Evolutionary conservation across 2,113 vertebrate species (phyloP), one percentile per base, ranked within the genome.

Genomic region (Malurus melanocephalus): DNA sequence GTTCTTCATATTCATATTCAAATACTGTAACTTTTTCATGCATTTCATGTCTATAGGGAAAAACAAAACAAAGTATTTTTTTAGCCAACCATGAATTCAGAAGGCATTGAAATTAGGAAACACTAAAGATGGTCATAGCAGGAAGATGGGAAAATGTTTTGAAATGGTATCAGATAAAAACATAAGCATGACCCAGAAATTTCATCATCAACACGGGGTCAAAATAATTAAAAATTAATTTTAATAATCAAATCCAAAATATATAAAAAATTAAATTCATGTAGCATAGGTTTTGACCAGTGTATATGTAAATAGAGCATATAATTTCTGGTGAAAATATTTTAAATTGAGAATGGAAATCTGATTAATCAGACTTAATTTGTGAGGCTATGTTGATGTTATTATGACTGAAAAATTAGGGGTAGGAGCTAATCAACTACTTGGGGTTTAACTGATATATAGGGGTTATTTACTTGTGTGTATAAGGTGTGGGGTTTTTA

Each of bases 401-500:
- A 16, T n/a, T 17, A 46, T 38, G 15, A 4, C 2, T 82, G 42
- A 76, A 88, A 85, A 85, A 40, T 48, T 57, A 27, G 18, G 55
- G 2, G 2, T 30, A 79, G 18, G 14, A 1, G 5, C 40, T 49
- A 80, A 48, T 26, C 6, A 30, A 24, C 10, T 79, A 7, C 7
- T 38, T 53, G 7, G 16, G 2, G 4, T 48, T 73, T 42, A 62
- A 10, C 6, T 69, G 27, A n/a, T 52, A 27, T 15, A 14, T 13
- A 45, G 28, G 7, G 1, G 1, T 28, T 35, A 8, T 15, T 53
- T 71, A 3, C 13, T 30, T 61, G 7, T 24, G 5, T n/a, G 3
- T 28, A 2, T 27, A 62, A 13, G 2, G 11, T 52, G 28, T 38
- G 12, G 5, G 0, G 5, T 43, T 43, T 18, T 11, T 3, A 9